Conservation (phyloP, 2,113 vertebrate genomes). For the Cyrtonyx montezumae region DNA sequence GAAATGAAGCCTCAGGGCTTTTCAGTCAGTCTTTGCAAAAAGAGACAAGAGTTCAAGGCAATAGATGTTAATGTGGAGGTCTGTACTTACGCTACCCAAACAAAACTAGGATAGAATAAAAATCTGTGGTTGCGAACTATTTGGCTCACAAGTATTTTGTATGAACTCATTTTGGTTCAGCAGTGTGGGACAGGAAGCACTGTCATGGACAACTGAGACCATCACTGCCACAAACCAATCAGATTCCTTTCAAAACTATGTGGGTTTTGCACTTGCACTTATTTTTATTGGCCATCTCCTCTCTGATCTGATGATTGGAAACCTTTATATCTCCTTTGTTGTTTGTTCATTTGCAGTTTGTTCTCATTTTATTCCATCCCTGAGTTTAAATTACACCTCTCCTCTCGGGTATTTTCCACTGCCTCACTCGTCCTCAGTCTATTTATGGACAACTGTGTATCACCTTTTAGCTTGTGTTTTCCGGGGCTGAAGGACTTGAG, state of each 20-base stretch:
- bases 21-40: background rate
- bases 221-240: background rate
- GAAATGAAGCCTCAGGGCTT: background rate
- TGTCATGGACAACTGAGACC: background rate
- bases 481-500: background rate
- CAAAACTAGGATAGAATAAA: background rate
- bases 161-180: background rate
- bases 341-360: slow-evolving; percentile 5
- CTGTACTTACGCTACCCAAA: background rate
- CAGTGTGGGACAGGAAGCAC: background rate
- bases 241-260: background rate
- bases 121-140: background rate
- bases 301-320: background rate
- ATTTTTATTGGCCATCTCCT: background rate
- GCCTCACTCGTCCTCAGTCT: background rate
- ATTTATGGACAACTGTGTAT: slow-evolving; percentile 31
- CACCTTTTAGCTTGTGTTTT: slow-evolving; percentile 44
- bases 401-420: slow-evolving; percentile 18
- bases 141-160: background rate
- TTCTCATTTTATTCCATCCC: background rate
- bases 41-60: background rate
- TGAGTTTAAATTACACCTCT: background rate
- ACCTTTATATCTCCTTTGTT: background rate
- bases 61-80: background rate
- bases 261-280: background rate